These are phyloP conservation scores for Orthonychiurus folsomi DNA, from an alignment of 2,888 invertebrate species.

Conservation along the genomic window DNA sequence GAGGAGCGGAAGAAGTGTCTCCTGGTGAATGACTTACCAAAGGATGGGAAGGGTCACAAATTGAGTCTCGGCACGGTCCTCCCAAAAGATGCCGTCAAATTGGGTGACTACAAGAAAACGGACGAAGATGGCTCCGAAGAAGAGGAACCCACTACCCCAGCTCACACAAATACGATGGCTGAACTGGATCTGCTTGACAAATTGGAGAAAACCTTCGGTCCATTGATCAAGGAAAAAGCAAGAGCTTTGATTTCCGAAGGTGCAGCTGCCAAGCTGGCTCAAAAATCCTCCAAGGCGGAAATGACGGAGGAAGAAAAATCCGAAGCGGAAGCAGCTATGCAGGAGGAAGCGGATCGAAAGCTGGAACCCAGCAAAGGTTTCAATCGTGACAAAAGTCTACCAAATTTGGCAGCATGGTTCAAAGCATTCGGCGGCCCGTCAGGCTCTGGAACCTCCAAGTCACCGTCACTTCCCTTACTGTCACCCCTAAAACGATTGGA, in stretches of 20 bases:
- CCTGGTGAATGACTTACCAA: slow-evolving; percentile 28
- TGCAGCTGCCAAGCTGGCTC: slow-evolving; percentile 7
- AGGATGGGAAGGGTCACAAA: slow-evolving; percentile 60
- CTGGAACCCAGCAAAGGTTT: slow-evolving; percentile 45
- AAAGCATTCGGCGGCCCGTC: slow-evolving; percentile 77
- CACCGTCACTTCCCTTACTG: slow-evolving; percentile 23
- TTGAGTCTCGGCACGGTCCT: slow-evolving; percentile 76
- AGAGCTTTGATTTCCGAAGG: background rate
- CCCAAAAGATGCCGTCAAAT: slow-evolving; percentile 56
- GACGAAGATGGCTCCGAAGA: slow-evolving; percentile 24
- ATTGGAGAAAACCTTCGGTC: slow-evolving; percentile 8
- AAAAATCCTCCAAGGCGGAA: slow-evolving; percentile 26
- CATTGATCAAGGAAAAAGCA: slow-evolving; percentile 1
- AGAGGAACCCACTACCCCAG: background rate
- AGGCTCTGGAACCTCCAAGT: background rate
- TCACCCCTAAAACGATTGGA: slow-evolving; percentile 44
- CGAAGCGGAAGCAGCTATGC: slow-evolving; percentile 40
- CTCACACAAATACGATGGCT: slow-evolving; percentile 11
- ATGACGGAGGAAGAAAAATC: slow-evolving; percentile 26
- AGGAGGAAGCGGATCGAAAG: slow-evolving; percentile 41
- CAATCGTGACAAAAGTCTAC: slow-evolving; percentile 62
- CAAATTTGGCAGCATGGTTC: slow-evolving; percentile 83
- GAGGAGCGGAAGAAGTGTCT: slow-evolving; percentile 36
- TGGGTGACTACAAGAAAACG: slow-evolving; percentile 23
- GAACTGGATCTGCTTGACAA: slow-evolving; percentile 5